Evolutionary conservation across 2,888 invertebrate species (phyloP), one percentile per base, ranked within the genome.

Genomic region (Lysandra bellargus): DNA sequence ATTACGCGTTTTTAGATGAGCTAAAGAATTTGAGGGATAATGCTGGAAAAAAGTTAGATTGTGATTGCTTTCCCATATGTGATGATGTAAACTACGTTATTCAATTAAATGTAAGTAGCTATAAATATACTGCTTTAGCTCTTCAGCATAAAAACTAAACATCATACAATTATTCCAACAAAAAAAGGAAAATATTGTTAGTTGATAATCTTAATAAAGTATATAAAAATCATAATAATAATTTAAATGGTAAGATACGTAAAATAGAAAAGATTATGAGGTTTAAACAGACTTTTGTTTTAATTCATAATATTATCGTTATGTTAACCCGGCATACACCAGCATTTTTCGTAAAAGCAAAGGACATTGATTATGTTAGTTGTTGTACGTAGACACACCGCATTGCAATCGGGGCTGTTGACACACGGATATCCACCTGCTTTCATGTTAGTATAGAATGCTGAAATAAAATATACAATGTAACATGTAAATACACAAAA

Each of bases 81-180:
- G 96, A 97, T 83, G 96, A 97, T 84, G 96, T 96, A 0, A 96
- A 96, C 85, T 97, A 96, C 83, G 95, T 96, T 12, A 91, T 96
- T 14, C 96, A 96, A 81, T 95, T 95, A 17, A 92, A 95, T 86
- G 96, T 96, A 88, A 91, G 95, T 93, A 33, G 5, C 40, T 64
- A n/a, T 5, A 6, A 73, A 72, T 61, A 57, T 57, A 57, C 0
- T 57, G 4, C 57, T 61, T 60, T n/a, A 60, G n/a, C 57, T 60
- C 5, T 5, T 60, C 17, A n/a, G 57, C 57, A n/a, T 4, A 6
- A 60, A 6, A 60, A n/a, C 1, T 60, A 5, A n/a, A 60, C 6
- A 60, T 5, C n/a, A 17, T 6, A 60, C 1, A 60, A 23, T 23
- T 23, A n/a, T 1, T 4, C 4, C n/a, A 14, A 53, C 60, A 60